Evolutionary conservation across 2,113 vertebrate genomes (phyloP).

Genomic region (Colistium nudipinnis): DNA sequence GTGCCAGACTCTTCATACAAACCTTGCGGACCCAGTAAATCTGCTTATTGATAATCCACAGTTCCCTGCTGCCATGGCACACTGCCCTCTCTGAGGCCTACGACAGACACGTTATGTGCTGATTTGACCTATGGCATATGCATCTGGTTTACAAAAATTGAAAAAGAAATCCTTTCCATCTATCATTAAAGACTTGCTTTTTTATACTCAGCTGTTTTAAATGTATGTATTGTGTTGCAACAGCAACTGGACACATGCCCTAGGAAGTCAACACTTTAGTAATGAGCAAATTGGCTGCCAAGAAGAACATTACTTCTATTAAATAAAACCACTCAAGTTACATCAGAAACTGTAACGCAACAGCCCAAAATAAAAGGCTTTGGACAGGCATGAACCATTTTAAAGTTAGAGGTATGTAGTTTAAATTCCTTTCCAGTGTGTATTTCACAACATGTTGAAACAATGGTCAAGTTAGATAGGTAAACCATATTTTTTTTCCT

Average conservation of each 20-base stretch:
- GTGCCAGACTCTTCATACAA: slow-evolving; percentile 53
- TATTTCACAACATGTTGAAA: too few relatives aligned
- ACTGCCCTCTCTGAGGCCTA: slow-evolving; percentile 36
- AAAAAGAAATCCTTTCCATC: not conserved
- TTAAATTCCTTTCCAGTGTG: not conserved
- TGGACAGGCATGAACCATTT: too few relatives aligned
- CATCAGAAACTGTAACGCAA: not conserved
- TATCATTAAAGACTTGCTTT: not conserved
- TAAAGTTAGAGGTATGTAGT: too few relatives aligned
- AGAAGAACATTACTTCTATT: too few relatives aligned
- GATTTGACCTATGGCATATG: not conserved
- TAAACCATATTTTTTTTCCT: too few relatives aligned
- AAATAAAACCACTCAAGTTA: not conserved
- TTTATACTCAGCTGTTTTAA: not conserved
- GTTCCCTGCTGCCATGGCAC: slow-evolving; percentile 28
- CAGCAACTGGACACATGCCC: too few relatives aligned
- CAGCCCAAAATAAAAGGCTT: not conserved
- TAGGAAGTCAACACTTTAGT: too few relatives aligned
- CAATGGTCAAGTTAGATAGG: too few relatives aligned
- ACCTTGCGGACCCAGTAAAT: slow-evolving; percentile 27
- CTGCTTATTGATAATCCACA: slow-evolving; percentile 72
- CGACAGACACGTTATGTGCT: not conserved
- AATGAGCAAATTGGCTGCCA: too few relatives aligned
- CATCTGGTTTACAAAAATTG: too few relatives aligned
- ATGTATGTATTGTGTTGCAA: not conserved